phyloP scores from a whole-genome alignment of 2,888 invertebrate genomes.

The Philonicus albiceps region DNA sequence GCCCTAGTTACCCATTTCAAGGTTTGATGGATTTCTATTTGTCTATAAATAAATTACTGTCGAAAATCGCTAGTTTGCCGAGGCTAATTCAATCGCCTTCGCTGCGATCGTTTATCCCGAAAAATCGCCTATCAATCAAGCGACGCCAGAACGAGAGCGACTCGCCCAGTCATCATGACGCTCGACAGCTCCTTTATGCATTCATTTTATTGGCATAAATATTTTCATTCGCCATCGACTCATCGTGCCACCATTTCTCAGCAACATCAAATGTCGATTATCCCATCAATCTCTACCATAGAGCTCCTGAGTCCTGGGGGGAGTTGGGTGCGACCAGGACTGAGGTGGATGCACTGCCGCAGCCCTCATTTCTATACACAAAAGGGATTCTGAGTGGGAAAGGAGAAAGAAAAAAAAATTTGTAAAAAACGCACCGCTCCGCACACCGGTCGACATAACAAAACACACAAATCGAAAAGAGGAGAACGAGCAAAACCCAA shows the following conservation, averaged over 20 bases:
- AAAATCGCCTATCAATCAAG: conserved; percentile 9
- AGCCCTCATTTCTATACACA: neutral
- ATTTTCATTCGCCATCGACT: conserved; percentile 18
- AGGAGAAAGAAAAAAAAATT: neutral
- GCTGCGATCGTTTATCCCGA: neutral
- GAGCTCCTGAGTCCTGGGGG: neutral
- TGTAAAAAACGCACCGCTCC: conserved; percentile 4
- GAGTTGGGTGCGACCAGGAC: neutral
- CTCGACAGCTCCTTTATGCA: conserved; percentile 5
- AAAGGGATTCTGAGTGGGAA: neutral
- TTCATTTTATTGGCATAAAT: conserved; percentile 36
- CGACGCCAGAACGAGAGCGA: neutral
- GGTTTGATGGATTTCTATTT: neutral
- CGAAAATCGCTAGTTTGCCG: neutral
- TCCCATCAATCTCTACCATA: conserved; percentile 44
- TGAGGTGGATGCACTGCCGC: conserved; percentile 25
- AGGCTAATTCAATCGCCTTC: neutral
- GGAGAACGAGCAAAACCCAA: neutral
- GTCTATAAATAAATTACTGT: neutral
- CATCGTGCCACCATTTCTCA: conserved; percentile 22
- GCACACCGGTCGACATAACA: neutral
- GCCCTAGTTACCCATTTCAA: neutral
- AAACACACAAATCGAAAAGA: conserved; percentile 1
- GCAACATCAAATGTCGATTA: conserved; percentile 48
- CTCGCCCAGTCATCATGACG: conserved; percentile 2